Base-by-base conservation (phyloP, 2,797 vertebrate species). In the Gallinago stenura region DNA sequence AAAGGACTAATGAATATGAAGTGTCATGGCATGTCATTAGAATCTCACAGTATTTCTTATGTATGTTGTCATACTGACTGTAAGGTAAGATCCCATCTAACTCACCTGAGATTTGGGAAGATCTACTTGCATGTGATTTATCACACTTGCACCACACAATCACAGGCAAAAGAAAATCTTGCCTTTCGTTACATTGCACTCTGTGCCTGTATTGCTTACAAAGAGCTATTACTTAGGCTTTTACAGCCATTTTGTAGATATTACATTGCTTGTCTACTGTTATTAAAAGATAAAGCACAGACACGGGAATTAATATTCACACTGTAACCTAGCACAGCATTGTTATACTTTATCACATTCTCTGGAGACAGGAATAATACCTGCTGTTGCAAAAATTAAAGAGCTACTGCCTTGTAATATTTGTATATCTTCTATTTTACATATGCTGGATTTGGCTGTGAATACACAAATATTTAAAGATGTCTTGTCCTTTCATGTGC, bases 321-420 rank as follows among this genome's bases (percentile, higher is more conserved):
- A 46, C 85, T 83, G 56, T 82, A 87, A 92, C 58, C 51, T 26
- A 89, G 68, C 91, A 94, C 72, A 94, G 62, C 88, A 54, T 69
- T 85, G 22, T 68, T 70, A 12, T n/a, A 82, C n/a, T 43, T 35
- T 15, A 95, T 37, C 87, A 79, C 73, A 16, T 43, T 79, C 54
- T 76, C 46, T 75, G 7, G 69, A 95, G 11, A 57, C 1, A 70
- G 51, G 39, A 93, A 73, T 86, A 93, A 66, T 75, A 81, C 11
- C 31, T 72, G 65, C 89, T 81, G 84, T 88, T 91, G 54, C 53
- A 95, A 90, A 94, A 90, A 66, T 64, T 35, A 45, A 81, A 71
- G 70, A 82, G 84, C 87, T 83, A 93, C 61, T 88, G 17, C 83
- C 85, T 97, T 97, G 97, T 97, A 97, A 97, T 97, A 97, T 97